Percentiles rank a stretch among this genome's conserved stretches.
These are phyloP conservation scores for Umimayanthus chanpuru DNA, from an alignment of 92 coral and sea anemone species.

Conservation along the genomic window DNA sequence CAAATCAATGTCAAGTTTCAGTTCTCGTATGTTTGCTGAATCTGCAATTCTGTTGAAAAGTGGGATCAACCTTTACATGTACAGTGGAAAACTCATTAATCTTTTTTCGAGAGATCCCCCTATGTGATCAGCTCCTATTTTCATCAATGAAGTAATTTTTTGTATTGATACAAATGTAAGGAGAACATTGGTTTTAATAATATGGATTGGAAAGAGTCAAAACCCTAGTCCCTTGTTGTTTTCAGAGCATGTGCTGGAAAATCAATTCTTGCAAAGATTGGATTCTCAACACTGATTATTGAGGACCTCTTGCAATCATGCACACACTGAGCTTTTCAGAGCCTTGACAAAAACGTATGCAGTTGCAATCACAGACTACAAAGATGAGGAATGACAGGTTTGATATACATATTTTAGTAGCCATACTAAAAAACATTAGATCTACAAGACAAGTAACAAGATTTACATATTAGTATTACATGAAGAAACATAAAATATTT, in stretches of 20 bases:
- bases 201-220: too few species aligned
- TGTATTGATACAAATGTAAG: too few species aligned
- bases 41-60: too few species aligned
- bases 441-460: slow-evolving; percentile 13
- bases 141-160: too few species aligned
- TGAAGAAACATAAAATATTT: neutral
- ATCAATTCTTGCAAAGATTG: neutral
- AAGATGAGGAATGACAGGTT: neutral
- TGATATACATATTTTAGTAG: neutral
- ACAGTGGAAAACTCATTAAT: neutral
- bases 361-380: neutral
- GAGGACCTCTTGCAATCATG: neutral
- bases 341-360: neutral
- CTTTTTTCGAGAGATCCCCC: too few species aligned
- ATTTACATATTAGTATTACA: slow-evolving; percentile 33
- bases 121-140: too few species aligned
- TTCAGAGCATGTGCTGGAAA: neutral
- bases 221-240: too few species aligned
- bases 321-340: neutral
- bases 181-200: neutral
- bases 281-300: neutral
- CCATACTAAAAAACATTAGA: neutral
- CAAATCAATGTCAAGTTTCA: too few species aligned
- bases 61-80: too few species aligned
- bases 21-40: too few species aligned